A percentile compares a stretch with the other conserved stretches of the same genome.
Evolutionary conservation across 2,113 vertebrate genomes (phyloP).

Genomic region (Oreocharis arfaki): DNA sequence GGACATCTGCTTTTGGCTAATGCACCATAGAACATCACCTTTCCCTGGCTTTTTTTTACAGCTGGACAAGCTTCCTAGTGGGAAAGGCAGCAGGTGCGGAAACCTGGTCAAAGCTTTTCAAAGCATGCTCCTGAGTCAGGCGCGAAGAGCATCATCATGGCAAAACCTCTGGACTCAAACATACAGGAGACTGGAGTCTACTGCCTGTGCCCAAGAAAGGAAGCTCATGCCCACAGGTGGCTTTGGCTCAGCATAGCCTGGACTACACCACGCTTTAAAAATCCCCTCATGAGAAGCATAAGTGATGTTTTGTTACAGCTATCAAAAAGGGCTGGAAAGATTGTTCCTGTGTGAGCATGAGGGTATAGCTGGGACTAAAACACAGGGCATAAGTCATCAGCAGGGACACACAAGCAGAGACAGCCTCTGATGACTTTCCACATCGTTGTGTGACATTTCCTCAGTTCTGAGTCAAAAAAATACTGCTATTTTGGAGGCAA

Average conservation of each 20-base stretch:
- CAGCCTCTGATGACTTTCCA: slow-evolving; percentile 10
- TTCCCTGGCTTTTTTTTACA: neutral
- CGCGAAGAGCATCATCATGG: neutral
- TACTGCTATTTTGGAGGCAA: slow-evolving; percentile 10
- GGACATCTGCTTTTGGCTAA: neutral
- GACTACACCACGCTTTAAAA: neutral
- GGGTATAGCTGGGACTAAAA: neutral
- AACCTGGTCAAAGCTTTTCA: neutral
- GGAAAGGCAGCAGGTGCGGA: neutral
- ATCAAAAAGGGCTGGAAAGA: neutral
- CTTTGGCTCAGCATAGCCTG: neutral
- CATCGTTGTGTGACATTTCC: slow-evolving; percentile 11
- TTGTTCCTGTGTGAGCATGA: neutral
- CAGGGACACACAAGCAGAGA: neutral
- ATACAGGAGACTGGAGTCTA: neutral
- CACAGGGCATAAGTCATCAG: neutral
- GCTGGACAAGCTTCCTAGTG: neutral
- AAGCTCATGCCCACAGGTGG: neutral
- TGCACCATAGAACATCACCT: neutral
- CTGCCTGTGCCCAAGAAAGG: neutral
- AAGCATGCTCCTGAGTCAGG: neutral
- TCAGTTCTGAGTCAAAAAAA: slow-evolving; percentile 36
- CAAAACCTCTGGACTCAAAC: neutral
- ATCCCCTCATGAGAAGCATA: neutral
- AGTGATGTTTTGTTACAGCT: neutral